Percentiles rank a stretch among this genome's conserved stretches.
Conservation (phyloP, 2,797 vertebrate species). For the Furcifer pardalis region DNA sequence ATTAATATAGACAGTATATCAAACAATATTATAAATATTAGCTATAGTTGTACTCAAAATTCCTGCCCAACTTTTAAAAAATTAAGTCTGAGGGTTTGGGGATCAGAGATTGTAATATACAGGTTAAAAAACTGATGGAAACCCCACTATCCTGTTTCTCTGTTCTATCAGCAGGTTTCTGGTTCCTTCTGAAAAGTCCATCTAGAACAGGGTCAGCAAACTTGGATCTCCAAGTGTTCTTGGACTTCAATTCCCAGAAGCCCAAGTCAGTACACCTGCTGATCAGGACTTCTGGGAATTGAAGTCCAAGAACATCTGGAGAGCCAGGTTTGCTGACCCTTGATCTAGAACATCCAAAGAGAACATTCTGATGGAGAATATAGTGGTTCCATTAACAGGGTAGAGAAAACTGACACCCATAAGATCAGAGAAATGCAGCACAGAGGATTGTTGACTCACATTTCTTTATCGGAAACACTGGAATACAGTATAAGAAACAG, state of each 20-base stretch:
- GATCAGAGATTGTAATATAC: not conserved
- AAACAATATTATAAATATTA: not conserved
- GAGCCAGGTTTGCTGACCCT: too few species aligned
- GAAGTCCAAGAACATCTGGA: too few species aligned
- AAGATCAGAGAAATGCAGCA: not conserved
- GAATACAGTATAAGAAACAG: constrained; percentile 48
- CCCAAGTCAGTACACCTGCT: too few species aligned
- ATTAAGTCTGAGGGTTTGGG: not conserved
- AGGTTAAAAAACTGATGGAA: not conserved
- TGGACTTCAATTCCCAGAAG: too few species aligned
- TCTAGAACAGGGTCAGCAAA: too few species aligned
- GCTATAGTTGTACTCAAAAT: not conserved
- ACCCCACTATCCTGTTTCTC: not conserved
- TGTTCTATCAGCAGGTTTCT: not conserved
- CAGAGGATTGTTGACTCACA: not conserved
- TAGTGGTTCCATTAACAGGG: not conserved
- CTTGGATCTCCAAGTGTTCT: too few species aligned
- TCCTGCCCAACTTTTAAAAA: not conserved
- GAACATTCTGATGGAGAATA: not conserved
- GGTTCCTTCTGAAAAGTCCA: not conserved
- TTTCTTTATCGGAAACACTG: constrained; percentile 35
- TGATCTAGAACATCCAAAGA: too few species aligned
- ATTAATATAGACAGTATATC: not conserved
- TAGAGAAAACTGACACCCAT: constrained; percentile 23
- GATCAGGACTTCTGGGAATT: too few species aligned